Percentiles rank a stretch among this genome's conserved stretches.
Conservation (phyloP, 2,797 vertebrate genomes). For the Chelon auratus region DNA sequence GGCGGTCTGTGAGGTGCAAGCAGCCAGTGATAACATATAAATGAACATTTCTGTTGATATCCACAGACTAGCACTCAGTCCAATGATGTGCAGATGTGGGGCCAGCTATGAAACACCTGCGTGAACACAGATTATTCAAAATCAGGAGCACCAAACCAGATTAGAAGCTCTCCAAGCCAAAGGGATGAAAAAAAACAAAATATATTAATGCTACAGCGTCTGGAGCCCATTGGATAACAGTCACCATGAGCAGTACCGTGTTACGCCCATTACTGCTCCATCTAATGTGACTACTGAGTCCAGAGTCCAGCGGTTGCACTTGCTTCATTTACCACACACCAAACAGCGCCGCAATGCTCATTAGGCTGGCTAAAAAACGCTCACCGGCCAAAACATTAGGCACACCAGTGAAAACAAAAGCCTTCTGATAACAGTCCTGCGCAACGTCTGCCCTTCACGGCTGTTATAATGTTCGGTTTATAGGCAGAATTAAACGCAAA, state of each 20-base stretch:
- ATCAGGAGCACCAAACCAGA: slow-evolving; percentile 12
- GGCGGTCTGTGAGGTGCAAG: slow-evolving; percentile 15
- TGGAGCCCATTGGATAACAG: slow-evolving; percentile 24
- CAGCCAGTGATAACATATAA: neutral
- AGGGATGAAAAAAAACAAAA: neutral
- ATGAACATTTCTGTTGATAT: too few species aligned
- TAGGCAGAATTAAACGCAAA: too few species aligned
- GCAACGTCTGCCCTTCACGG: too few species aligned
- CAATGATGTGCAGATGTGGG: neutral
- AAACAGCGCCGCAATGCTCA: slow-evolving; percentile 2
- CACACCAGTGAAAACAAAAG: too few species aligned
- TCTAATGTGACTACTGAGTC: slow-evolving; percentile 21
- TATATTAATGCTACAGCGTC: slow-evolving; percentile 16
- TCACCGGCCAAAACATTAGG: too few species aligned
- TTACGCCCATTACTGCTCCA: slow-evolving; percentile 31
- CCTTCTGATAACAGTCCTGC: too few species aligned
- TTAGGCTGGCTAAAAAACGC: neutral
- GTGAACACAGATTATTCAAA: neutral
- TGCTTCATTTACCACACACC: neutral
- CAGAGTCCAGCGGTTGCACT: slow-evolving; percentile 17
- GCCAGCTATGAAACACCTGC: neutral
- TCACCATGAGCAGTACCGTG: slow-evolving; percentile 38
- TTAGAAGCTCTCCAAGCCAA: neutral
- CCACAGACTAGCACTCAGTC: slow-evolving; percentile 2
- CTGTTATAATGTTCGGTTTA: too few species aligned